A percentile compares a stretch with the other conserved stretches of the same genome.
Evolutionary conservation across 1,140 invertebrate species (phyloP).

Genomic region (Cyrtorhinus lividipennis): DNA sequence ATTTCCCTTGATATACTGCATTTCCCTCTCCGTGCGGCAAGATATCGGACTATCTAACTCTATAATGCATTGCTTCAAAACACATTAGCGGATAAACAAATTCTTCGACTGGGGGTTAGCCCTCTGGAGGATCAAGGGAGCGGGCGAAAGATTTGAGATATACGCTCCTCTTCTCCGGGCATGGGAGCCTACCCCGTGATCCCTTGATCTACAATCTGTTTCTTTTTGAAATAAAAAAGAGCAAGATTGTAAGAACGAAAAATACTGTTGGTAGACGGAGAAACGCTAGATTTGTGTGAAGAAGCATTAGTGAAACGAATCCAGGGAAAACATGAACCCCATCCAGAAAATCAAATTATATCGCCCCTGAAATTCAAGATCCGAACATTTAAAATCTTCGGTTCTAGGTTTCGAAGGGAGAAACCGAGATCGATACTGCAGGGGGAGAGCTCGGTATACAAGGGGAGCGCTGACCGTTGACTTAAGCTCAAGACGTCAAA

Average conservation of each 20-base stretch:
- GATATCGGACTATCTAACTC: constrained; percentile 11
- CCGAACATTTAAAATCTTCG: too few relatives aligned
- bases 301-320: too few relatives aligned
- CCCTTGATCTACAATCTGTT: too few relatives aligned
- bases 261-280: too few relatives aligned
- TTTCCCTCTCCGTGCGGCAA: neutral
- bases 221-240: too few relatives aligned
- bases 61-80: constrained; percentile 12
- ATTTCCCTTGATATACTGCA: neutral
- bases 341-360: too few relatives aligned
- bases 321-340: too few relatives aligned
- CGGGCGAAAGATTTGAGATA: neutral
- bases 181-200: neutral
- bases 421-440: neutral
- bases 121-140: neutral
- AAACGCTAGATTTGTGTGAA: too few relatives aligned
- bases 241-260: too few relatives aligned
- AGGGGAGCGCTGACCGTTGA: constrained; percentile 4
- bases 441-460: neutral
- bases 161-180: neutral
- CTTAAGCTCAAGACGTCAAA: constrained; percentile 8
- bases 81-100: constrained; percentile 6
- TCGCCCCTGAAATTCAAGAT: too few relatives aligned
- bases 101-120: neutral
- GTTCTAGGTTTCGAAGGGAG: neutral